Evolutionary conservation across 2,888 invertebrate genomes (phyloP).

Genomic region (Elegia similella): DNA sequence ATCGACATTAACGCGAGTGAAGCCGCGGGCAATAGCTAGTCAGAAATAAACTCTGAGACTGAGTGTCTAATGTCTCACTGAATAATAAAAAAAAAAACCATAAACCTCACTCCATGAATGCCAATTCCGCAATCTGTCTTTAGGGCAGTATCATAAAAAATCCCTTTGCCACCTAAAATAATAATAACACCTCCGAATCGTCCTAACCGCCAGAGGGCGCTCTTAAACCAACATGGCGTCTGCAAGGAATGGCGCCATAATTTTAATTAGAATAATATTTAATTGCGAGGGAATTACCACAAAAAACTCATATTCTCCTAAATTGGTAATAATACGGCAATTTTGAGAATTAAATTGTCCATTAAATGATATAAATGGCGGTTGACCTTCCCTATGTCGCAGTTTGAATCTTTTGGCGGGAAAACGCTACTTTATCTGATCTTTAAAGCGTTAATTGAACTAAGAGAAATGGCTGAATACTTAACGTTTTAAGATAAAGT

Average conservation of each 20-base stretch:
- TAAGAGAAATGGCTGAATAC: neutral
- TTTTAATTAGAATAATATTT: conserved; percentile 14
- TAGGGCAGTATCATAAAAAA: neutral
- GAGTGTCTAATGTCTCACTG: neutral
- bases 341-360: conserved; percentile 18
- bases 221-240: conserved; percentile 11
- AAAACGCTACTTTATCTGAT: neutral
- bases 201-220: conserved; percentile 4
- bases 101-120: neutral
- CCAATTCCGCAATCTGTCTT: neutral
- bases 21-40: neutral
- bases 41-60: neutral
- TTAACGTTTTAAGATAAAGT: too few species aligned
- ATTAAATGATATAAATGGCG: conserved; percentile 14
- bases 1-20: too few species aligned
- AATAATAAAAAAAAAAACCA: neutral
- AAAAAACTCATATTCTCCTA: conserved; percentile 9
- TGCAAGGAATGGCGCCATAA: conserved; percentile 12
- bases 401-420: conserved; percentile 4
- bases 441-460: neutral
- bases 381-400: conserved; percentile 7
- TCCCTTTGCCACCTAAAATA: neutral
- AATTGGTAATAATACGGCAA: conserved; percentile 14
- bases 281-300: conserved; percentile 9
- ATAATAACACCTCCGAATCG: neutral